These are phyloP conservation scores for Echinarachnius parma DNA, from an alignment of 53 echinoderm and acorn worm genomes.

Conservation along the genomic window DNA sequence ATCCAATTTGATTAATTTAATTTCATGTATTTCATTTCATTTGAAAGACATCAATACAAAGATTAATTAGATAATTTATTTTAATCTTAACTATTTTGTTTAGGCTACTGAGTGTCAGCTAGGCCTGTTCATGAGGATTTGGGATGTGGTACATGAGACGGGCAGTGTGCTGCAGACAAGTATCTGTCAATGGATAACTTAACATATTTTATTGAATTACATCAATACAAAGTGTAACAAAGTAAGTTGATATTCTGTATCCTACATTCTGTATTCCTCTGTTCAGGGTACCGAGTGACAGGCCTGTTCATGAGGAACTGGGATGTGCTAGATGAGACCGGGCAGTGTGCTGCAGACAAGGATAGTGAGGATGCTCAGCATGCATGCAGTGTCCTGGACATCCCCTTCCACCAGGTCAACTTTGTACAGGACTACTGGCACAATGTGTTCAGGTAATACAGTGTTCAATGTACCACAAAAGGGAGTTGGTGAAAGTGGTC, in stretches of 20 bases:
- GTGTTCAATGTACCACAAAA: no score
- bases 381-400: conserved; percentile 74
- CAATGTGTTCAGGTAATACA: conserved; percentile 80
- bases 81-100: no score
- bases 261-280: neutral
- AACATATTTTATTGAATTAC: no score
- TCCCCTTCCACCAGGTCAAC: conserved; percentile 88
- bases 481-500: no score
- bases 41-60: no score
- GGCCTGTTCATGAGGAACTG: conserved; percentile 98
- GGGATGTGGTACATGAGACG: conserved; percentile 79
- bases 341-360: conserved; percentile 73
- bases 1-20: no score
- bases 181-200: no score
- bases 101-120: no score
- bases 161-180: conserved; percentile 73
- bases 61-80: no score
- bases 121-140: conserved; percentile 89
- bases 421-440: conserved; percentile 99
- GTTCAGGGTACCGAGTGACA: conserved; percentile 72
- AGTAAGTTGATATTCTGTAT: neutral
- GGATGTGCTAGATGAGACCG: conserved; percentile 91
- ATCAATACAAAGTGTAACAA: neutral
- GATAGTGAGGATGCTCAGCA: conserved; percentile 79
- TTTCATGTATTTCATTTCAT: no score